Percentiles rank a stretch among this genome's conserved stretches.
Conservation (phyloP, 2,113 vertebrate species). For the Phalacrocorax aristotelis region DNA sequence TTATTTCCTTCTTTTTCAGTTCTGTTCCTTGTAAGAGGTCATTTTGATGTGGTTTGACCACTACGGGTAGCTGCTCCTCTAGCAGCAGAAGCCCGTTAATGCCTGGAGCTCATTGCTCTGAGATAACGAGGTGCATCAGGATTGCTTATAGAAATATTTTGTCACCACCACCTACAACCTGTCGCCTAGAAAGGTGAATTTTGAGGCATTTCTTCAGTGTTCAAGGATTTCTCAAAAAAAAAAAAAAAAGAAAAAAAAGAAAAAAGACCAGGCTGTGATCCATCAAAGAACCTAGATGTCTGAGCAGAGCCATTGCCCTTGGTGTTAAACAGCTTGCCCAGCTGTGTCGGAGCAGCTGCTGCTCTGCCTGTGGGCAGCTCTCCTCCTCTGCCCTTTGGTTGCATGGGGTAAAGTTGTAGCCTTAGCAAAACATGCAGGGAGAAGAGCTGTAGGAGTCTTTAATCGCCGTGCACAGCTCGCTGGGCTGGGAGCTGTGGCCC, state of each 20-base stretch:
- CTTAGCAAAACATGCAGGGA: neutral
- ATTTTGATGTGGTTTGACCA: neutral
- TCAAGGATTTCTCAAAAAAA: neutral
- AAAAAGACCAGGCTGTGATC: neutral
- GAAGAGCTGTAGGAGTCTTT: neutral
- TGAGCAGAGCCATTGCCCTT: neutral
- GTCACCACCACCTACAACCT: neutral
- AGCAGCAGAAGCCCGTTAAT: neutral
- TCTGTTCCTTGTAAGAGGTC: neutral
- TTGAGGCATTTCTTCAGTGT: no score
- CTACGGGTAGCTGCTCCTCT: neutral
- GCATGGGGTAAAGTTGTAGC: neutral
- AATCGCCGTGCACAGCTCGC: rapidly evolving
- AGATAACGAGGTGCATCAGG: neutral
- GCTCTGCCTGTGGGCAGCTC: neutral
- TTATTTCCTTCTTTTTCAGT: neutral
- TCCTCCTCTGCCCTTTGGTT: neutral
- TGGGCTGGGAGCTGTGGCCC: neutral
- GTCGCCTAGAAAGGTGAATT: neutral
- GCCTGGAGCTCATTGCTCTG: neutral
- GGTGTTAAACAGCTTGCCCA: neutral
- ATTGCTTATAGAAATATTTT: neutral
- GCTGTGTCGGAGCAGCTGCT: rapidly evolving
- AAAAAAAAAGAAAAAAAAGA: neutral
- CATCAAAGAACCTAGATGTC: rapidly evolving